Evolutionary conservation across 1,140 invertebrate species (phyloP), one percentile per base, ranked within the genome.

Genomic region (Drosophila nikananu): DNA sequence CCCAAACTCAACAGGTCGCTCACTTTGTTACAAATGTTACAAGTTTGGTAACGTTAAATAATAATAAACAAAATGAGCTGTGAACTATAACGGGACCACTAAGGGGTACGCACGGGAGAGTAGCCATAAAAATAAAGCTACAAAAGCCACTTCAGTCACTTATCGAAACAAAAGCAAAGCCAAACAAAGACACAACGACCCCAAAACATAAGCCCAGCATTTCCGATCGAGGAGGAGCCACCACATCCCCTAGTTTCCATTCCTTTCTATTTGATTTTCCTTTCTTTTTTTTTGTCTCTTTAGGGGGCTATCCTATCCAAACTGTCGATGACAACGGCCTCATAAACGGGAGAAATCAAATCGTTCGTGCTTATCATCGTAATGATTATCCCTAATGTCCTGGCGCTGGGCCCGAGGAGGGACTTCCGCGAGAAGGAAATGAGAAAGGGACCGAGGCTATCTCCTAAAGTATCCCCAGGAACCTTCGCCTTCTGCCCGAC

Each of bases 301-400:
- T 30, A n/a, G 12, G 57, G 21, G 37, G 15, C 41, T 19, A 60
- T 49, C 44, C 59, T 41, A 49, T 27, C 37, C 41, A 84, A 83
- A 67, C 75, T 82, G 86, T 80, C 81, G 81, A 76, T 81, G 82
- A 89, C 81, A 89, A 84, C 73, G 81, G 65, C 49, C 77, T 55
- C 59, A 77, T 89, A 89, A 90, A 80, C 72, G 67, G 81, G 65
- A 77, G 51, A 83, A 91, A 86, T 90, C 86, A 90, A 90, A 90
- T 79, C 62, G 82, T 82, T 90, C 86, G 86, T 91, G 86, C 86
- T 90, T 90, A 91, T 90, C 86, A 80, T 86, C 81, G 76, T 90
- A 86, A 90, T 90, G 86, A 90, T 90, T 82, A 90, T 90, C 80
- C 79, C 68, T 90, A 90, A 90, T 90, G 82, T 72, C 61, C 76